A percentile compares a stretch with the other conserved stretches of the same genome.
These are phyloP conservation scores for Acanthurus leucopareius DNA, from an alignment of 2,797 vertebrate genomes.

Conservation along the genomic window DNA sequence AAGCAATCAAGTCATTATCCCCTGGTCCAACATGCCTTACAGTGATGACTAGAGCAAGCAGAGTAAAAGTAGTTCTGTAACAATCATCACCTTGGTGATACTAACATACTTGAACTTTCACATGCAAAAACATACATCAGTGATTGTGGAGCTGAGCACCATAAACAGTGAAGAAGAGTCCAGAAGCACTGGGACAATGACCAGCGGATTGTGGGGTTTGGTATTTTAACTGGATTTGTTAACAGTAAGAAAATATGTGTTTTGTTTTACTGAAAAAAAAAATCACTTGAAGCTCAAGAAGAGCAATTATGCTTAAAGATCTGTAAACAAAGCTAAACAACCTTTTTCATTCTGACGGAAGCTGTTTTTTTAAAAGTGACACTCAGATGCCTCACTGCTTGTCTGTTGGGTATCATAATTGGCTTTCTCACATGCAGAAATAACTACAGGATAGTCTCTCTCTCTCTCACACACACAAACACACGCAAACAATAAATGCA, in stretches of 20 bases:
- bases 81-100: too few relatives aligned
- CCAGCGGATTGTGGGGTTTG: too few relatives aligned
- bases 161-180: too few relatives aligned
- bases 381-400: slow-evolving; percentile 29
- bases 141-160: too few relatives aligned
- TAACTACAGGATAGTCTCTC: slow-evolving; percentile 44
- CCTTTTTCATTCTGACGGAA: not conserved
- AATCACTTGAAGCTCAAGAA: not conserved
- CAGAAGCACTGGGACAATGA: too few relatives aligned
- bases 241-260: not conserved
- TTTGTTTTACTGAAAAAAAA: not conserved
- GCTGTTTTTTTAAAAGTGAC: slow-evolving; percentile 1
- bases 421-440: slow-evolving; percentile 60
- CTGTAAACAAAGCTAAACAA: not conserved
- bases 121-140: too few relatives aligned
- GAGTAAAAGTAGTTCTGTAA: too few relatives aligned
- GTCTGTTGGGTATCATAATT: slow-evolving; percentile 61
- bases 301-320: not conserved
- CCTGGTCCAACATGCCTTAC: not conserved
- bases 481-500: slow-evolving; percentile 4
- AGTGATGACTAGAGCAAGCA: not conserved
- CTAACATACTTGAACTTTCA: too few relatives aligned
- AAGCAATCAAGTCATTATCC: too few relatives aligned
- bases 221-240: too few relatives aligned
- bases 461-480: slow-evolving; percentile 8